Base-by-base conservation (phyloP, 1,140 invertebrate species). In the Ceratosolen fusciceps region DNA sequence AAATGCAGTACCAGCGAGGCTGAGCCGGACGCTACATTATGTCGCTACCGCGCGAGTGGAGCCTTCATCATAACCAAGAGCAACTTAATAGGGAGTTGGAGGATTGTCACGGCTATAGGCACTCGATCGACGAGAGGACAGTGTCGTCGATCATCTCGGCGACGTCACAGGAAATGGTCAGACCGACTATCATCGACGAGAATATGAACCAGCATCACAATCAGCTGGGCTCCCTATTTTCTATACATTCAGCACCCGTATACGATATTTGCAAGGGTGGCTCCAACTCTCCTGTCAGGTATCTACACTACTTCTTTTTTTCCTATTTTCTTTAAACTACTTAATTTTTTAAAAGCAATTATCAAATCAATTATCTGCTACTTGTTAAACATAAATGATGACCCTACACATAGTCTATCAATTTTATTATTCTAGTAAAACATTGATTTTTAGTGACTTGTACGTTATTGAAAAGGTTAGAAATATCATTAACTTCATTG, bases 11-110 rank as follows among this genome's bases (percentile, higher is more conserved):
- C 12, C 31, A 77, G 43, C 49, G 56, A 70, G 73, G 29, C 52
- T 37, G 52, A 52, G 3, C 31, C 49, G 34, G 79, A 74, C 54
- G 74, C 62, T n/a, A 77, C 84, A 86, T 90, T 90, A 92, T 92
- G 92, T 92, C 92, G 88, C 87, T 92, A 87, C 92, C 92, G 87
- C 91, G 91, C 84, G 91, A 92, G 88, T 92, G 92, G 91, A 91
- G 91, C 89, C 90, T 92, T 86, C 91, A 92, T 88, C 90, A 91
- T 86, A 21, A 67, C 12, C 52, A 68, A 39, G 16, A 56, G 19
- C 37, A 24, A 16, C 65, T 29, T 56, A 60, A 74, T 9, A 56
- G 56, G 31, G 21, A 65, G 29, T 43, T 37, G n/a, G 71, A 24
- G 34, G 71, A 74, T 0, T 43, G 37, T 1, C 24, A 29, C 37